Evolutionary conservation across 2,888 invertebrate genomes (phyloP).

Genomic region (Calephelis perditalis): DNA sequence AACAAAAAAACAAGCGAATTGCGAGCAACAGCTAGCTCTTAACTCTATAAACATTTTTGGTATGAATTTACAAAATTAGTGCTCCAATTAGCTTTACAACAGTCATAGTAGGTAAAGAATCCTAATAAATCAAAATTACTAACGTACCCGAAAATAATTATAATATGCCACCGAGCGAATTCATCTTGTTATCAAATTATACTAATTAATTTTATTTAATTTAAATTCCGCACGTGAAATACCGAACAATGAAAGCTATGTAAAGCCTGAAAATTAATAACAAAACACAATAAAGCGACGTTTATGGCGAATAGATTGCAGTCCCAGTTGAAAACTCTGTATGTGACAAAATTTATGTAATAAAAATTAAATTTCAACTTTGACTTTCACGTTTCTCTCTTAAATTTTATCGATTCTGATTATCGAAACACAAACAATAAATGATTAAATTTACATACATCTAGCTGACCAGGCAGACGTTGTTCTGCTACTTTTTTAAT

Average conservation of each 20-base stretch:
- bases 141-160: neutral
- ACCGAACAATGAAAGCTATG: neutral
- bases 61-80: too few species aligned
- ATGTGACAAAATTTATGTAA: neutral
- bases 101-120: neutral
- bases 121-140: neutral
- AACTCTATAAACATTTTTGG: too few species aligned
- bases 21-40: too few species aligned
- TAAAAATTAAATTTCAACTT: neutral
- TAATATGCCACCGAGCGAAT: neutral
- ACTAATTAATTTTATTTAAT: constrained; percentile 3
- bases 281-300: neutral
- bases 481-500: too few species aligned
- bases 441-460: too few species aligned
- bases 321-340: neutral
- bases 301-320: neutral
- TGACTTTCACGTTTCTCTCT: too few species aligned
- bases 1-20: too few species aligned
- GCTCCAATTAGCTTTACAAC: neutral
- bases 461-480: too few species aligned
- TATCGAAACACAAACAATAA: too few species aligned
- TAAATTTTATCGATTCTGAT: too few species aligned
- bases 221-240: constrained; percentile 1
- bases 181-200: constrained; percentile 5
- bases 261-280: constrained; percentile 1